Evolutionary conservation across 2,797 vertebrate genomes (phyloP).

Genomic region (Platalea minor): DNA sequence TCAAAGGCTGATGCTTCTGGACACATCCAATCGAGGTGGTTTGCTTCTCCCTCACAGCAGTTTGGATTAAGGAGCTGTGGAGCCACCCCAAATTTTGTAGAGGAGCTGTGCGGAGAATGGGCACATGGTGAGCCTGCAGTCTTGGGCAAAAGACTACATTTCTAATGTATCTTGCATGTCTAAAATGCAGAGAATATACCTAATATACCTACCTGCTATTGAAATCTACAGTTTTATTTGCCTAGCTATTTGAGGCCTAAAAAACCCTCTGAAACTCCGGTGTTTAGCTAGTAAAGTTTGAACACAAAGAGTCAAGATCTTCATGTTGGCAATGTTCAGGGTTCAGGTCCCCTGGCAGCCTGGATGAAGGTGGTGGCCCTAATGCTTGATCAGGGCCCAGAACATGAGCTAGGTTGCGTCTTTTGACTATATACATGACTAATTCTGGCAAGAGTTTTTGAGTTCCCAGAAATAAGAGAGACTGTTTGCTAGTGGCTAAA

Average conservation of each 20-base stretch:
- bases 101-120: neutral
- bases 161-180: accelerated
- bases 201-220: neutral
- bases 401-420: neutral
- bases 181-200: neutral
- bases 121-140: neutral
- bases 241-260: neutral
- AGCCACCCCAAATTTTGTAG: neutral
- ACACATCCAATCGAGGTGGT: neutral
- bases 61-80: neutral
- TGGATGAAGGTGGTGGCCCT: neutral
- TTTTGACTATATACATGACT: neutral
- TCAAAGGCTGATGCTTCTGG: neutral
- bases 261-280: neutral
- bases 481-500: neutral
- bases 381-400: neutral
- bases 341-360: neutral
- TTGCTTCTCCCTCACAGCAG: neutral
- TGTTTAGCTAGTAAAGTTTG: neutral
- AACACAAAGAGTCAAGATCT: neutral
- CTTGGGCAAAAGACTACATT: neutral
- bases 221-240: neutral
- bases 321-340: neutral
- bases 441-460: neutral
- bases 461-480: neutral